These are phyloP conservation scores for Zaprionus capensis DNA, from an alignment of 1,140 invertebrate genomes.

Conservation along the genomic window DNA sequence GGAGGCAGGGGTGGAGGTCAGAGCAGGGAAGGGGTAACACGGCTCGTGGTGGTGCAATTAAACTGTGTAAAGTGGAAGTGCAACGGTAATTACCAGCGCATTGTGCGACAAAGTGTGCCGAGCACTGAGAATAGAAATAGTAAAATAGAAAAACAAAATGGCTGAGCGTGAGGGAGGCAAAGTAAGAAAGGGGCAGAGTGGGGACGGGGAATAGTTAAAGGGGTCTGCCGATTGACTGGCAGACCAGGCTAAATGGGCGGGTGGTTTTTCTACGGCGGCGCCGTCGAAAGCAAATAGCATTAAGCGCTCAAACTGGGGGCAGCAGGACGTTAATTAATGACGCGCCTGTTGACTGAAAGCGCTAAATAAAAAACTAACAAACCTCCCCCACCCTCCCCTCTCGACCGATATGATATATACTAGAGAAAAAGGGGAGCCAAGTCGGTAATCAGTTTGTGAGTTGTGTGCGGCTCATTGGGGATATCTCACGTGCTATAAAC, in stretches of 20 bases:
- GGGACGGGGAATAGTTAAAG: slow-evolving; percentile 17
- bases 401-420: background rate
- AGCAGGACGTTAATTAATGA: slow-evolving; percentile 56
- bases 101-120: slow-evolving; percentile 53
- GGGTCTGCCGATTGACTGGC: slow-evolving; percentile 10
- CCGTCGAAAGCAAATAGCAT: slow-evolving; percentile 72
- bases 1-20: slow-evolving; percentile 1
- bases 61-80: slow-evolving; percentile 60
- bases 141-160: slow-evolving; percentile 29
- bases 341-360: slow-evolving; percentile 45
- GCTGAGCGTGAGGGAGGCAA: background rate
- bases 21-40: slow-evolving; percentile 1
- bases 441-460: slow-evolving; percentile 45
- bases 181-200: background rate
- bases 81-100: slow-evolving; percentile 66
- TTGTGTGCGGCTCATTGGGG: slow-evolving; percentile 54
- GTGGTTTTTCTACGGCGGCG: slow-evolving; percentile 55
- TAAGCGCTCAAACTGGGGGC: slow-evolving; percentile 66
- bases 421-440: background rate
- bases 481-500: slow-evolving; percentile 55
- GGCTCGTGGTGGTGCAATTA: slow-evolving; percentile 48
- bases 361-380: slow-evolving; percentile 43
- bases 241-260: slow-evolving; percentile 6
- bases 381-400: background rate
- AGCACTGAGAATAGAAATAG: slow-evolving; percentile 27